Percentiles rank a stretch among this genome's conserved stretches.
phyloP scores from a whole-genome alignment of 2,888 invertebrate species.

The Temnothorax ravouxi region DNA sequence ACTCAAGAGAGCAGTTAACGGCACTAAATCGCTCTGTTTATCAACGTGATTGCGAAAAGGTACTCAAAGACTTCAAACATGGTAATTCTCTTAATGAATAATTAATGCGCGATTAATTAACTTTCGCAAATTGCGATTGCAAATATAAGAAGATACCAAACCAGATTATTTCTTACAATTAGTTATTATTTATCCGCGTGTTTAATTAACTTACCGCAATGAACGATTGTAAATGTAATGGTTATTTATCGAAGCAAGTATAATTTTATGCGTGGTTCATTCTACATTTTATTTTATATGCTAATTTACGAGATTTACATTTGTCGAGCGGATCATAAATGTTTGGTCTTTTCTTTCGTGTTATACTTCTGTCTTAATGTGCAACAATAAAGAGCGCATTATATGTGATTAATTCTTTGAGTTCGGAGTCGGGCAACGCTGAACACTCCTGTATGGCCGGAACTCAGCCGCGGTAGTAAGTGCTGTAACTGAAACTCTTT shows the following conservation, averaged over 20 bases:
- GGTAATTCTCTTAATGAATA: background rate
- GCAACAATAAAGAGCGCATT: background rate
- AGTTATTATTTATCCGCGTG: background rate
- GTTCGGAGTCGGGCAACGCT: background rate
- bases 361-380: background rate
- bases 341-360: background rate
- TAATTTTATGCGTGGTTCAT: background rate
- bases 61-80: background rate
- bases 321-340: background rate
- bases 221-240: background rate
- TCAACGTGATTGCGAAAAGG: background rate
- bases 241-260: background rate
- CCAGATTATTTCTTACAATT: background rate
- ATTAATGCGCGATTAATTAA: background rate
- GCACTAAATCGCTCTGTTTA: background rate
- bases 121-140: background rate
- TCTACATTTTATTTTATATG: background rate
- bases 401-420: background rate
- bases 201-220: background rate
- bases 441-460: background rate
- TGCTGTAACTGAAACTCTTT: background rate
- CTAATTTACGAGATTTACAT: background rate
- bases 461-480: background rate
- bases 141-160: background rate
- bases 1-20: background rate